These are phyloP conservation scores for Sinocyclocheilus anshuiensis DNA, from an alignment of 2,113 vertebrate species.

Conservation along the genomic window DNA sequence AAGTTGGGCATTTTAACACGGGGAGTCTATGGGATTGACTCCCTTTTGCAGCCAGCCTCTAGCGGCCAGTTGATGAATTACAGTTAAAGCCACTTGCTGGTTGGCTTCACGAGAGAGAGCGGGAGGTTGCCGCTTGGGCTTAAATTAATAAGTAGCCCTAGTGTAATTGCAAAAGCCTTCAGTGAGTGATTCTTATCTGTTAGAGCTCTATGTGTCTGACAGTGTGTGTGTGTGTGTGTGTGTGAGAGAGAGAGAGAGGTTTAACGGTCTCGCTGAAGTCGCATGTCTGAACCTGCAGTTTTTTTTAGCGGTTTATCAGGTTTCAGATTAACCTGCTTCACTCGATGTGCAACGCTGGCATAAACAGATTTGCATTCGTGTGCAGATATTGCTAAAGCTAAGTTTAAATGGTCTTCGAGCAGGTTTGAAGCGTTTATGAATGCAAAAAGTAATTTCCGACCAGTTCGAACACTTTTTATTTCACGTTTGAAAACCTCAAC, in stretches of 20 bases:
- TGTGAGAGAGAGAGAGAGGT: conserved; percentile 18
- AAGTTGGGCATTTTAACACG: too few species aligned
- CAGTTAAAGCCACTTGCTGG: too few species aligned
- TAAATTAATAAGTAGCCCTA: too few species aligned
- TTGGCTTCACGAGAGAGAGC: too few species aligned
- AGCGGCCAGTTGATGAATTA: too few species aligned
- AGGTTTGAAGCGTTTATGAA: background rate
- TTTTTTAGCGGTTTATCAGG: conserved; percentile 22
- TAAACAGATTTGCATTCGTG: background rate
- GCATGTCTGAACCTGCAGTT: conserved; percentile 34
- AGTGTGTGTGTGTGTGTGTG: conserved; percentile 20
- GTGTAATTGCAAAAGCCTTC: too few species aligned
- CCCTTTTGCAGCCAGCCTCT: too few species aligned
- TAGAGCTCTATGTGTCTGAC: background rate
- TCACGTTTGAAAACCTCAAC: background rate
- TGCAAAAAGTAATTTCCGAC: background rate
- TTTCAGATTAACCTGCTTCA: conserved; percentile 44
- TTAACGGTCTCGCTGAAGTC: conserved; percentile 12
- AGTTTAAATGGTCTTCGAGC: background rate
- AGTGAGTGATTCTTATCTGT: too few species aligned
- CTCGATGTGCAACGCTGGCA: background rate
- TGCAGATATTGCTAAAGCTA: background rate
- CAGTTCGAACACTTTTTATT: background rate
- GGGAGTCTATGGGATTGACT: too few species aligned
- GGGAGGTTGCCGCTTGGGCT: too few species aligned